Conservation (phyloP, 2,113 vertebrate genomes). For the Sorex araneus region DNA sequence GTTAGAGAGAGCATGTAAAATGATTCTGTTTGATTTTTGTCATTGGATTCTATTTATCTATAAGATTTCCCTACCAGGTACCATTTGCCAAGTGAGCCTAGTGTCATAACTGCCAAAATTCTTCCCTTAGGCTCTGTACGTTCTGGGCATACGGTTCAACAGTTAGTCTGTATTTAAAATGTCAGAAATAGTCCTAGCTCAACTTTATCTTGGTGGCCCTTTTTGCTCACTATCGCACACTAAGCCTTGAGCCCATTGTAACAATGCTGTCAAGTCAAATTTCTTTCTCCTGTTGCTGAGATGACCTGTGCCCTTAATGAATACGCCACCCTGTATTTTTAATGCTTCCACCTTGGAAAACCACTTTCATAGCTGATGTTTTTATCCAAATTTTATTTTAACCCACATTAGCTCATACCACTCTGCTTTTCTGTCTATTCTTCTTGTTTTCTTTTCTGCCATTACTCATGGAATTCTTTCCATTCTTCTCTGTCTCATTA, state of each 20-base stretch:
- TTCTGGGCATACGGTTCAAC: background rate
- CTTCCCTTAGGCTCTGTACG: background rate
- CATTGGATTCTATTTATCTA: background rate
- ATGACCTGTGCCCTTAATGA: background rate
- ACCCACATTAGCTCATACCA: background rate
- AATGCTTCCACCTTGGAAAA: constrained; percentile 30
- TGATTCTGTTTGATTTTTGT: background rate
- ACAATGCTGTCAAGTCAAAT: background rate
- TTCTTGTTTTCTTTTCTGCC: background rate
- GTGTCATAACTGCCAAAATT: background rate
- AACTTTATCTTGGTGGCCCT: background rate
- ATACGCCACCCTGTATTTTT: background rate
- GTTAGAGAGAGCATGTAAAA: background rate
- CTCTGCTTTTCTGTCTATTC: constrained; percentile 11
- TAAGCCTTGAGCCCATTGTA: constrained; percentile 26
- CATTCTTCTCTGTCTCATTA: background rate
- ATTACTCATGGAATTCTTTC: background rate
- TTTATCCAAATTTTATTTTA: background rate
- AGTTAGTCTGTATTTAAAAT: background rate
- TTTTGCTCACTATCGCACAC: background rate
- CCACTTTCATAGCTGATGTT: background rate
- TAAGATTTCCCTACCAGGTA: background rate
- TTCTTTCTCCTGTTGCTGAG: background rate
- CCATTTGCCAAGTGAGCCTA: background rate
- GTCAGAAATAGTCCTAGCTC: constrained; percentile 23